Evolutionary conservation across 2,797 vertebrate species (phyloP), one percentile per base, ranked within the genome.

Genomic region (Sebastes ruberrimus): DNA sequence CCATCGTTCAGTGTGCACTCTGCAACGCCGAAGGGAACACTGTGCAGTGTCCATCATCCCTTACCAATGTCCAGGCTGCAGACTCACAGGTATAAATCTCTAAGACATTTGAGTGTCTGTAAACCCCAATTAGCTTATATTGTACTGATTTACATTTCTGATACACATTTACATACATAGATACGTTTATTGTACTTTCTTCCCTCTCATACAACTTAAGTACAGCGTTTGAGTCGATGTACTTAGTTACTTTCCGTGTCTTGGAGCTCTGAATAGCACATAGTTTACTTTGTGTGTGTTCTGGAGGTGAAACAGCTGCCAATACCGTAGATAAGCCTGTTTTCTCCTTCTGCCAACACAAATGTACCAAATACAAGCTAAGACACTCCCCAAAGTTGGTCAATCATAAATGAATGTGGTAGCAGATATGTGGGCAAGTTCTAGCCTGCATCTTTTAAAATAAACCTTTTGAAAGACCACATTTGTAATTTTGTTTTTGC

Each of bases 1-100:
- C 91, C 66, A 65, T 94, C 3, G 78, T 91, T 72, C 88, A 91
- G 55, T 96, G 96, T 87, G 53, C 67, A 6, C 55, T 64, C 46
- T 96, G 95, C 82, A 80, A 61, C 80, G 63, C 80, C 2, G 68
- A 80, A 6, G 49, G 4, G 1, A 84, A 63, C 80, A 7, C 60
- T n/a, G 32, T 62, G 49, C 78, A 57, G 1, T 94, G 93, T 56
- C 78, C 76, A 28, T 53, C 88, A 3, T 33, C 81, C 69, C 62
- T 62, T 30, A n/a, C 68, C 35, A 16, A 52, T 2, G 13, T 9
- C 22, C 87, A 75, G 57, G 68, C 80, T 8, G 28, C 65, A 7
- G 7, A 76, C 83, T 65, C 84, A 28, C 88, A 94, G 94, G 95
- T 95, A 88, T 22, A 42, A 16, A 46, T 77, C 10, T 25, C 64